These are phyloP conservation scores for Idaea biselata DNA, from an alignment of 2,888 invertebrate species.

Conservation along the genomic window DNA sequence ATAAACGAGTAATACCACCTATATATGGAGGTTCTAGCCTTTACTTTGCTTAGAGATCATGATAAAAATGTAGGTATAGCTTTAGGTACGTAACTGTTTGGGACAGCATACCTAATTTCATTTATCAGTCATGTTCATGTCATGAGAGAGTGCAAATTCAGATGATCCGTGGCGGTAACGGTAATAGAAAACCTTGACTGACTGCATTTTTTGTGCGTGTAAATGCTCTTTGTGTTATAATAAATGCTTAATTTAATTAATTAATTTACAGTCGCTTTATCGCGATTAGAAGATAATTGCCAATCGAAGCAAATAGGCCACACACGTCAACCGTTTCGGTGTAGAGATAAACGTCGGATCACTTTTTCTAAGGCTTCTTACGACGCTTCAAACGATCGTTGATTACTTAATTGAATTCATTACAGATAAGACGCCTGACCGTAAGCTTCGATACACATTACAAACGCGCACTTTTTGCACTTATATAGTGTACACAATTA, in stretches of 20 bases:
- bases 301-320: constrained; percentile 59
- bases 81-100: background rate
- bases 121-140: constrained; percentile 36
- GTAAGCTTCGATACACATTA: constrained; percentile 31
- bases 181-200: constrained; percentile 40
- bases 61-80: background rate
- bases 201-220: constrained; percentile 37
- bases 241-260: constrained; percentile 13
- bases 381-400: constrained; percentile 60
- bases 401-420: constrained; percentile 69
- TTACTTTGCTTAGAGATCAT: background rate
- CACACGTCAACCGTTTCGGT: constrained; percentile 29
- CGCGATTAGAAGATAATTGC: constrained; percentile 58
- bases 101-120: constrained; percentile 6
- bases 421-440: constrained; percentile 26
- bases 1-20: background rate
- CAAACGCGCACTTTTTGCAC: constrained; percentile 28
- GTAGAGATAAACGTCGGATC: constrained; percentile 37
- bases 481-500: constrained; percentile 21
- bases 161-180: constrained; percentile 52
- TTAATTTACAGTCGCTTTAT: constrained; percentile 36
- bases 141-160: constrained; percentile 41
- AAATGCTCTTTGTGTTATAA: constrained; percentile 45
- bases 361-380: constrained; percentile 56
- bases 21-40: background rate